Base-by-base conservation (phyloP, 2,113 vertebrate genomes). In the Lipophrys pholis region DNA sequence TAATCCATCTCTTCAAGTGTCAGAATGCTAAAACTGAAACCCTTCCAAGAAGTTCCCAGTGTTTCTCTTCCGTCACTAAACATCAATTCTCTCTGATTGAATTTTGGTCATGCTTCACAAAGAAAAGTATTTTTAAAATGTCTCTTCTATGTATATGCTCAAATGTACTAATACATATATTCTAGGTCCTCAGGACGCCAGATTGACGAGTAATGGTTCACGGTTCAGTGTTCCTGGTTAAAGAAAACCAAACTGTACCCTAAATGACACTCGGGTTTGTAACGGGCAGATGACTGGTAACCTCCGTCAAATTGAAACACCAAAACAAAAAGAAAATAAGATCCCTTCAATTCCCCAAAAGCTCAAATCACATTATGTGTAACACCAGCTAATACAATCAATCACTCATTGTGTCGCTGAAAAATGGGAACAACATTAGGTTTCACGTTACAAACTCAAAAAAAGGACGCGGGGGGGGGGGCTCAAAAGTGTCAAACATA, bases 301-400 rank as follows among this genome's bases (percentile, higher is more conserved):
- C 74, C 85, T 91, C 82, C 83, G 83, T 91, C 91, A 90, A 91
- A 92, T 86, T 91, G 86, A 88, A 93, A 94, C 90, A 87, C 46
- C 43, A 49, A 16, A 92, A 40, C 68, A 72, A 9, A 59, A 30
- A 30, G 21, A 30, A 30, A 30, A 30, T 30, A 30, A 30, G 77
- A 87, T 90, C 89, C 87, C 91, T 93, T 90, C 88, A 83, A 92
- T 94, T 76, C 38, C 55, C 62, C 85, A 90, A 90, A 90, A 93
- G 88, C 91, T 88, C 91, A 93, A 93, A 91, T 91, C 88, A 93
- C 91, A 94, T 91, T 86, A 92, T 94, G 93, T 92, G 84, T 90
- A 95, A 94, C 90, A 94, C 90, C 92, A 93, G 93, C 94, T 88
- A 90, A 93, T 90, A 94, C 91, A 94, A 85, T 81, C 67, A 74